A percentile compares a stretch with the other conserved stretches of the same genome.
These are phyloP conservation scores for Leiothrix lutea DNA, from an alignment of 2,113 vertebrate genomes.

Conservation along the genomic window DNA sequence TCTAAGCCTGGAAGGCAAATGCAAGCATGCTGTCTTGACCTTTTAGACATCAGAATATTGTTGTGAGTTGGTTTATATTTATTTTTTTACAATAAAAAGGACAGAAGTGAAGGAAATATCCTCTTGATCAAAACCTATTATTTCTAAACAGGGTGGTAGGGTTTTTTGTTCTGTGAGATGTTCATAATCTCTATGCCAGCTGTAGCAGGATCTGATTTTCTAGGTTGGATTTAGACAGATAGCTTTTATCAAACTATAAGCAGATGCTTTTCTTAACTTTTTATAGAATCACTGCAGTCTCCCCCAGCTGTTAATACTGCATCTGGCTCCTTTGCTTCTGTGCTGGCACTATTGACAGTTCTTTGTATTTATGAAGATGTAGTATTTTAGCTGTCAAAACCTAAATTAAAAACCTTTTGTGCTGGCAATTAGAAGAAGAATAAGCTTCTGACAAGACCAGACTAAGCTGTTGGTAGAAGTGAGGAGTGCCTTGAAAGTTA, in stretches of 20 bases:
- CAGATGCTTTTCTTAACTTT: slow-evolving; percentile 34
- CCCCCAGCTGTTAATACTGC: background rate
- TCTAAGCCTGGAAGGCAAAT: background rate
- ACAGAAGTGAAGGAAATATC: background rate
- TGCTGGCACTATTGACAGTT: background rate
- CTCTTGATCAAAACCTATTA: background rate
- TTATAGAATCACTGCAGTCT: background rate
- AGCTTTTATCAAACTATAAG: background rate
- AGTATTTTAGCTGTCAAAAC: slow-evolving; percentile 11
- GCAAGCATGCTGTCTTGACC: background rate
- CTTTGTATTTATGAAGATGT: background rate
- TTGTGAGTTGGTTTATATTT: background rate
- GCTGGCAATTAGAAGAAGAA: background rate
- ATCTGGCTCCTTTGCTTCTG: background rate
- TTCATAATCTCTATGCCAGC: slow-evolving; percentile 22
- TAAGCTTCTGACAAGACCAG: background rate
- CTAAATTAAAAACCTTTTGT: background rate
- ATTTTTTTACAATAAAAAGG: background rate
- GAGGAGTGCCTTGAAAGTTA: background rate
- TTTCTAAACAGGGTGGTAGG: background rate
- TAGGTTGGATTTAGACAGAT: slow-evolving; percentile 23
- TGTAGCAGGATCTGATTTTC: slow-evolving; percentile 1
- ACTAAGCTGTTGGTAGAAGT: background rate
- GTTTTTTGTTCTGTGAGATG: background rate
- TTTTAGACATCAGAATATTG: background rate